phyloP scores from a whole-genome alignment of 2,888 invertebrate species.

The Hirudinaria manillensis region DNA sequence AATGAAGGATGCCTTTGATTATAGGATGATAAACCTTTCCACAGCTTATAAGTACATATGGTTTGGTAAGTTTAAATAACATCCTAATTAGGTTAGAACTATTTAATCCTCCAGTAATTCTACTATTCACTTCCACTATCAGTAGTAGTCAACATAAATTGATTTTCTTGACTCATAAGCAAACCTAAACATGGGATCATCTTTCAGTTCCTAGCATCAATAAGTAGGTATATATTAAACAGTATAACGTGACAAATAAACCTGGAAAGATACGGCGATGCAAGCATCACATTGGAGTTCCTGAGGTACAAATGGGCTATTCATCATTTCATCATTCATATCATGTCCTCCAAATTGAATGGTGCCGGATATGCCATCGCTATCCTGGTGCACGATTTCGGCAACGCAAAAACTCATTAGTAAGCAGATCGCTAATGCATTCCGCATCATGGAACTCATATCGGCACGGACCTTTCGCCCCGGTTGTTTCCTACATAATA shows the following conservation, averaged over 20 bases:
- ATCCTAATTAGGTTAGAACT: too few relatives aligned
- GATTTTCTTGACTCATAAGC: too few relatives aligned
- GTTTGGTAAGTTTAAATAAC: too few relatives aligned
- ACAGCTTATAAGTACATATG: conserved; percentile 32
- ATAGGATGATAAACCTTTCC: conserved; percentile 33
- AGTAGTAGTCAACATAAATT: too few relatives aligned
- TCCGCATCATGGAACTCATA: too few relatives aligned
- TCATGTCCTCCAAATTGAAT: conserved; percentile 39
- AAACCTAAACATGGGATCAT: too few relatives aligned
- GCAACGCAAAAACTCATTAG: background rate
- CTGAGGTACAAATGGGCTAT: conserved; percentile 49
- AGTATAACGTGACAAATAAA: conserved; percentile 34
- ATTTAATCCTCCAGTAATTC: too few relatives aligned
- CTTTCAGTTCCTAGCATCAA: too few relatives aligned
- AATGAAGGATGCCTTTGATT: conserved; percentile 34
- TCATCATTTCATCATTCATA: conserved; percentile 50
- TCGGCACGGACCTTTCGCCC: too few relatives aligned
- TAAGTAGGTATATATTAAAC: background rate
- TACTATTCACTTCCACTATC: too few relatives aligned
- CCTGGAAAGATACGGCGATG: conserved; percentile 48
- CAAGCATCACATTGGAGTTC: conserved; percentile 52
- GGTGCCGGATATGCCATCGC: conserved; percentile 40
- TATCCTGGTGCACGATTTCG: conserved; percentile 29
- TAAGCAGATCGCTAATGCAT: too few relatives aligned
- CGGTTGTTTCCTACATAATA: too few relatives aligned